Conservation (phyloP, 2,888 invertebrate species). For the Balanococcus diminutus region DNA sequence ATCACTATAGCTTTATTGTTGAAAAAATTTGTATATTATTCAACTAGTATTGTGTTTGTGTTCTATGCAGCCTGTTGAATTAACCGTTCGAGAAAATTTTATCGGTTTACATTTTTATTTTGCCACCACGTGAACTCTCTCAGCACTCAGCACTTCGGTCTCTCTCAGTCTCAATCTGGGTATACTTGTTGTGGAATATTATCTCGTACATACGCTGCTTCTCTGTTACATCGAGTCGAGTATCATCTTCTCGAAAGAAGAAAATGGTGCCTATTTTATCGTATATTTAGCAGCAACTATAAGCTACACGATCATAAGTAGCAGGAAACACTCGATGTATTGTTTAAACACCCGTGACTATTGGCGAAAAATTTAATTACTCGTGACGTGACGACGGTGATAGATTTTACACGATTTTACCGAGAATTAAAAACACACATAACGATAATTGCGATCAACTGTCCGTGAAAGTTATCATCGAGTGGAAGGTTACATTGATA, state of each 20-base stretch:
- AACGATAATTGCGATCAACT: slow-evolving; percentile 20
- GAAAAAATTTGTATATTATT: not conserved
- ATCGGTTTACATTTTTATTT: not conserved
- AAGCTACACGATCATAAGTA: not conserved
- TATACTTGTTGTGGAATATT: not conserved
- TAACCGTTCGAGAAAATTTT: not conserved
- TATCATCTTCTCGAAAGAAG: too few relatives aligned
- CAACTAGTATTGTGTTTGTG: not conserved
- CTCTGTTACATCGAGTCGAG: not conserved
- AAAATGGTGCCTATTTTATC: not conserved
- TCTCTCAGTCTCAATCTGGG: not conserved
- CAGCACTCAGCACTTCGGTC: too few relatives aligned
- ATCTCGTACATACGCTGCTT: not conserved
- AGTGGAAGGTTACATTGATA: slow-evolving; percentile 3
- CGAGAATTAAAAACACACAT: not conserved
- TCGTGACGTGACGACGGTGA: not conserved
- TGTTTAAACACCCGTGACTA: not conserved
- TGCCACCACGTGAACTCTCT: too few relatives aligned
- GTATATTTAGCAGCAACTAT: not conserved
- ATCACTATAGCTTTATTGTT: not conserved
- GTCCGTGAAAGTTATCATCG: slow-evolving; percentile 28
- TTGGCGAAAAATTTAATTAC: not conserved
- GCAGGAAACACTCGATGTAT: not conserved
- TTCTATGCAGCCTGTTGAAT: not conserved
- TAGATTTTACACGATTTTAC: not conserved